Base-by-base conservation (phyloP, 2,888 invertebrate genomes). In the Clivina fossor region DNA sequence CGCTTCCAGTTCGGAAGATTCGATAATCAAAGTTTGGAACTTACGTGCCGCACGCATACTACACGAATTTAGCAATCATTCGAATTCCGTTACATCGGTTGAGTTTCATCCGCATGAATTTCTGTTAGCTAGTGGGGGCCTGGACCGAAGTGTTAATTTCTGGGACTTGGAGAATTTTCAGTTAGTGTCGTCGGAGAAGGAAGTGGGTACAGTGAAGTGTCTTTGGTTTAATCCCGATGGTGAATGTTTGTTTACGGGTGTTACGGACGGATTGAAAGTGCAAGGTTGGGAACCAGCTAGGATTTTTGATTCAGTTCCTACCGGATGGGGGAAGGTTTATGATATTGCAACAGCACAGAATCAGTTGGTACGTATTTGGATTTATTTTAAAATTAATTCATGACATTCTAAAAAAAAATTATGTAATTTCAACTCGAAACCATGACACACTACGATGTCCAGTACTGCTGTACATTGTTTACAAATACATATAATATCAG, bases 81-180 rank as follows among this genome's bases (percentile, higher is more conserved):
- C 82, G 18, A 82, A 86, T 33, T 80, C 93, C 13, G 91, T 96
- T 2, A 90, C 89, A n/a, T 88, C 90, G 69, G 90, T 97, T 0
- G 92, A 93, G 72, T 98, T 96, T 72, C 97, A 98, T 78, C 98
- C 97, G 0, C 92, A 93, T 71, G 96, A 97, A 72, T 94, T 97
- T 73, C 78, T 98, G 50, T 76, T 98, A 58, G 94, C 94, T 2
- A 93, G 91, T 63, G 93, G 93, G 62, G 88, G 93, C 63, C 77
- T 84, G 19, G 96, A 98, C 72, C 84, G 89, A 66, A 88, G 90
- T 50, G 88, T 97, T 41, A 89, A 91, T 71, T 93, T 96, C 70
- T 97, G 93, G 86, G 97, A 98, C 71, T 80, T 98, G 74, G 97
- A 98, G 73, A 91, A 88, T 64, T 94, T 95, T 58, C 70, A 82